Base-by-base conservation (phyloP, 2,888 invertebrate genomes). In the Latheticus oryzae region DNA sequence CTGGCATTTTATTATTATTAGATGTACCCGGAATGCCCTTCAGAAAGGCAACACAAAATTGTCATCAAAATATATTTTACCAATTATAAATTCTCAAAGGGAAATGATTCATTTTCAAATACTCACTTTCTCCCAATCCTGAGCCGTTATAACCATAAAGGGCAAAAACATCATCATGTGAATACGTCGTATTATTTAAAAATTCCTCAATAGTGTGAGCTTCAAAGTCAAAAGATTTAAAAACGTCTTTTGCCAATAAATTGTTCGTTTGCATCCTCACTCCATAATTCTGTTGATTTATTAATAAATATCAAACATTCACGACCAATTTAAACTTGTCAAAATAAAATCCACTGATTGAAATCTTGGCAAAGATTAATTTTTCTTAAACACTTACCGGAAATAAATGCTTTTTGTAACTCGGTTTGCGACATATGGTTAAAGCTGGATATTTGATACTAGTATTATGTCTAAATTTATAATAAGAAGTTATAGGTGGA, bases 401-500 rank as follows among this genome's bases (percentile, higher is more conserved):
- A 63, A 87, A 72, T 35, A 83, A 79, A 1, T 83, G 76, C 28
- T 72, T 79, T 68, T 86, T 87, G 66, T 86, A 89, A 0, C 86
- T 81, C 0, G 88, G 88, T 51, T 85, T 85, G 12, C 86, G 79
- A 64, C 89, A 89, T 61, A 89, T 80, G 0, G 89, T 89, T 0
- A 89, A 70, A 33, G 87, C 86, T 0, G 89, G 89, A 76, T 88
- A 88, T 61, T 81, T 75, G 45, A 89, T 80, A 0, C 86, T 84
- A 17, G 86, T 82, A 72, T 89, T 89, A 51, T 87, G 81, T 63
- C 83, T 83, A 59, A 87, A 87, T 68, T 84, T 84, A 0, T 88
- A 86, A 74, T 87, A 84, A 1, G 89, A 89, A 0, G 87, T 84
- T 17, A 87, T 82, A 0, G 89, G 88, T 0, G 85, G 85, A 60